phyloP scores from a whole-genome alignment of 2,113 vertebrate species.

The Stictonetta naevosa region DNA sequence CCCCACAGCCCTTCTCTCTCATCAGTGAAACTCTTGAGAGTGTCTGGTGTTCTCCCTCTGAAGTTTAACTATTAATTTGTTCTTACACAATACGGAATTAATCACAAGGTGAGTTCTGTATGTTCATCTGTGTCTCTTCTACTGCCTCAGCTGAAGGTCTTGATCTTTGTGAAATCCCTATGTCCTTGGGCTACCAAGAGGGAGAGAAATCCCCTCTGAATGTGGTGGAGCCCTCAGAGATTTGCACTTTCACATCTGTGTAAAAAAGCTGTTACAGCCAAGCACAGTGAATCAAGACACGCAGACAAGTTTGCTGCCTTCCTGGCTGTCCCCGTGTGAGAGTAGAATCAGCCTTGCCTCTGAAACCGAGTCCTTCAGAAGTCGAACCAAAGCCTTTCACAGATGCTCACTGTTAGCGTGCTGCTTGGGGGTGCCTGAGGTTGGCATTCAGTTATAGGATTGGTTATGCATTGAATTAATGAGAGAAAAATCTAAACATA shows the following conservation, averaged over 20 bases:
- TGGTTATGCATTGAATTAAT: neutral
- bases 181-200: neutral
- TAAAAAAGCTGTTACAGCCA: neutral
- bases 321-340: neutral
- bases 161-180: neutral
- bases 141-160: neutral
- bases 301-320: neutral
- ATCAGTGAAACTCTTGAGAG: neutral
- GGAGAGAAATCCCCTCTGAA: neutral
- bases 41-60: neutral
- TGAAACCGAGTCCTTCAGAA: neutral
- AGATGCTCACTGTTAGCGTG: neutral
- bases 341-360: neutral
- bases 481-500: neutral
- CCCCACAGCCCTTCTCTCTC: neutral
- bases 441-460: neutral
- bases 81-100: neutral
- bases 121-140: neutral
- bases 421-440: neutral
- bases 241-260: neutral
- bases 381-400: neutral
- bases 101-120: neutral
- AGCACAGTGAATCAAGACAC: neutral
- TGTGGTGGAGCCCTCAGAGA: neutral
- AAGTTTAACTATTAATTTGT: neutral